phyloP scores from a whole-genome alignment of 2,113 vertebrate species.

The human (Homo sapiens) region DNA sequence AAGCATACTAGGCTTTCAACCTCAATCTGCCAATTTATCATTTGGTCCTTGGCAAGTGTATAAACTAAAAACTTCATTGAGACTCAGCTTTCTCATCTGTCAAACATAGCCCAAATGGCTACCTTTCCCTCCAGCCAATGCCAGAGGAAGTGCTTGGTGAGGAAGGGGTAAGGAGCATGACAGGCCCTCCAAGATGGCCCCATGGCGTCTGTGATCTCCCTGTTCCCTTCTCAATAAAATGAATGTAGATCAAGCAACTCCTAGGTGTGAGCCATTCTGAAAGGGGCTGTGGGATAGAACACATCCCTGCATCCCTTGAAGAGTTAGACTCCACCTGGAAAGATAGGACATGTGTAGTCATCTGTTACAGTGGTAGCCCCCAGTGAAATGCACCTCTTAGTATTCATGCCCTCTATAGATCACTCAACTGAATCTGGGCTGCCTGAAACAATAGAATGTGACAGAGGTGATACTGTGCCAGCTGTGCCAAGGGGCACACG shows the following conservation, averaged over 20 bases:
- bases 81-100: background rate
- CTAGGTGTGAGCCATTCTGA: background rate
- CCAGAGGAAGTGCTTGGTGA: background rate
- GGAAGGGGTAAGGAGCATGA: background rate
- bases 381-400: accelerated
- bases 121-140: background rate
- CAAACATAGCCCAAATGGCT: background rate
- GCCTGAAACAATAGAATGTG: background rate
- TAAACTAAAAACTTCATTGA: background rate
- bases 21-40: background rate
- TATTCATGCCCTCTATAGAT: no score
- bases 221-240: background rate
- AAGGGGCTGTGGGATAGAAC: no score
- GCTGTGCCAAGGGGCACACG: accelerated
- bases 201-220: background rate
- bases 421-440: background rate
- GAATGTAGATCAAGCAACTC: background rate
- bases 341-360: background rate
- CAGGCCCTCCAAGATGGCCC: background rate
- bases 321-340: background rate
- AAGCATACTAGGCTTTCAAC: background rate
- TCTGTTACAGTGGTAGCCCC: background rate
- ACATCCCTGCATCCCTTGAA: accelerated
- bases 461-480: accelerated
- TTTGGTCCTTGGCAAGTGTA: background rate